Evolutionary conservation across 2,113 vertebrate species (phyloP).

Genomic region (Melanostigma gelatinosum): DNA sequence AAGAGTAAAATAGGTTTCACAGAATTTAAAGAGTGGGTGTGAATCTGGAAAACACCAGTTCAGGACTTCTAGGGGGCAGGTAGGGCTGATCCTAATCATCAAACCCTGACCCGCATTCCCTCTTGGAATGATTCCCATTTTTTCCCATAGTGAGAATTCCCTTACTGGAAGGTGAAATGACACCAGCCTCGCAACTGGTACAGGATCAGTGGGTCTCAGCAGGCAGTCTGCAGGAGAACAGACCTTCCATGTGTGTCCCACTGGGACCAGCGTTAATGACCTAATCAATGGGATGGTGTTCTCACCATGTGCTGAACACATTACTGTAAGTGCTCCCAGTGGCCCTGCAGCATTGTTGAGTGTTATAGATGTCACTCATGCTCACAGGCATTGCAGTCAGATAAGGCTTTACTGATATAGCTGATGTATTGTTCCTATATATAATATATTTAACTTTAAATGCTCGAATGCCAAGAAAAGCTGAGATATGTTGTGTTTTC

Average conservation of each 20-base stretch:
- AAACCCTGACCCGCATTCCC: neutral
- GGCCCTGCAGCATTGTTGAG: neutral
- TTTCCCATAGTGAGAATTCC: constrained; percentile 10
- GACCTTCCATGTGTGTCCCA: constrained; percentile 33
- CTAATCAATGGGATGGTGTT: constrained; percentile 53
- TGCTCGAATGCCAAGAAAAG: neutral
- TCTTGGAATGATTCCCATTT: neutral
- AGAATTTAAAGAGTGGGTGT: neutral
- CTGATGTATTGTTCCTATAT: neutral
- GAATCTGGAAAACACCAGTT: neutral
- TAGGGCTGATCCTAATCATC: neutral
- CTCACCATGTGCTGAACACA: constrained; percentile 31
- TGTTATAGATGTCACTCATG: constrained; percentile 37
- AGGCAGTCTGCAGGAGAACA: constrained; percentile 31
- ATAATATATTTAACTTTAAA: neutral
- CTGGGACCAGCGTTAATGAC: constrained; percentile 42
- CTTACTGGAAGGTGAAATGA: constrained; percentile 4
- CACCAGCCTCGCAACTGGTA: constrained; percentile 13
- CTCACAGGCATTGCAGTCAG: neutral
- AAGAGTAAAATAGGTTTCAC: constrained; percentile 20
- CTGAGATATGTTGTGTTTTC: neutral
- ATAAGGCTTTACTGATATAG: neutral
- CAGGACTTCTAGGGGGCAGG: neutral
- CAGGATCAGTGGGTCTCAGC: constrained; percentile 32
- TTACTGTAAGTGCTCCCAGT: constrained; percentile 47